Evolutionary conservation across 2,113 vertebrate genomes (phyloP).

Genomic region (Micromys minutus): DNA sequence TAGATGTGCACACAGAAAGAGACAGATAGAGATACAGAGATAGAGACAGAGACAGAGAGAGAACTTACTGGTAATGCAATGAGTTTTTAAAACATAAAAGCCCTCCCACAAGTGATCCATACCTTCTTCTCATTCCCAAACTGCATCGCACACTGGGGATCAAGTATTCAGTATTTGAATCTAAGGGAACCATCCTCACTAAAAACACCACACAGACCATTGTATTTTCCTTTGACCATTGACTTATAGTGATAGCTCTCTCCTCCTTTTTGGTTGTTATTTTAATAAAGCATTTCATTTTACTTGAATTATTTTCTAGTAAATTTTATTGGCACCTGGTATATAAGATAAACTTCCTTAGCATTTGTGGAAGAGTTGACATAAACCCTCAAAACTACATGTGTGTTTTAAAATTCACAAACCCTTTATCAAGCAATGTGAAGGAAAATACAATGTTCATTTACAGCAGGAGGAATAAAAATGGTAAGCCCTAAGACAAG

Average conservation of each 20-base stretch:
- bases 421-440: background rate
- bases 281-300: background rate
- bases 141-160: background rate
- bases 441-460: background rate
- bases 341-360: background rate
- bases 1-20: background rate
- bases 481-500: background rate
- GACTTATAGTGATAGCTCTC: background rate
- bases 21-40: background rate
- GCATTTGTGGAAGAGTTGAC: background rate
- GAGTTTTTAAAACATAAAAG: background rate
- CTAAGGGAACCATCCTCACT: too few relatives aligned
- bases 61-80: background rate
- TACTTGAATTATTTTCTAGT: background rate
- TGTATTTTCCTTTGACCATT: too few relatives aligned
- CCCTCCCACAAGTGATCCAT: background rate
- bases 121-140: background rate
- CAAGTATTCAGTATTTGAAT: background rate
- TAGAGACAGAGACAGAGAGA: background rate
- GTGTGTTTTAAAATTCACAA: background rate
- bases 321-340: background rate
- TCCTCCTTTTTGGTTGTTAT: background rate
- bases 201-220: background rate
- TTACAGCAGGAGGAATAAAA: slow-evolving; percentile 25
- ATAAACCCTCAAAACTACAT: background rate